A percentile compares a stretch with the other conserved stretches of the same genome.
Evolutionary conservation across 2,113 vertebrate genomes (phyloP).

Genomic region (Corydoras maculifer): DNA sequence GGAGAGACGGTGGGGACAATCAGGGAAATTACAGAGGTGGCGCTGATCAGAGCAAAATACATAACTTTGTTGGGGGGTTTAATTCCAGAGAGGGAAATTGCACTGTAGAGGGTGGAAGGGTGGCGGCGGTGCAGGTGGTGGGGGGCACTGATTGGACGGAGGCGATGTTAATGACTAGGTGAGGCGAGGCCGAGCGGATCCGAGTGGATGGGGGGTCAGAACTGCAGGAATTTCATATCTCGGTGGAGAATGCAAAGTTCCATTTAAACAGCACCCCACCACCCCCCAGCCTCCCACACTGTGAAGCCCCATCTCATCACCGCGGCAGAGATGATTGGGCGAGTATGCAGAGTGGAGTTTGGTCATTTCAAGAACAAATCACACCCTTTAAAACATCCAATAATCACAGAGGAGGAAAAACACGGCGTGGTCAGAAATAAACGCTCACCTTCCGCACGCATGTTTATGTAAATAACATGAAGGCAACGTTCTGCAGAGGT

Average conservation of each 20-base stretch:
- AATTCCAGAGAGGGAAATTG: constrained; percentile 29
- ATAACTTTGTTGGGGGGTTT: constrained; percentile 24
- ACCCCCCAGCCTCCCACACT: constrained; percentile 50
- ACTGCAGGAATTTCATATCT: constrained; percentile 70
- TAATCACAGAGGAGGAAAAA: constrained; percentile 5
- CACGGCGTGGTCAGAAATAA: no score
- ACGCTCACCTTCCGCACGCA: no score
- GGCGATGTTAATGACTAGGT: constrained; percentile 1
- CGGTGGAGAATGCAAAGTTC: constrained; percentile 65
- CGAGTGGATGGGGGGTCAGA: constrained; percentile 61
- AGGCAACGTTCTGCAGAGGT: no score
- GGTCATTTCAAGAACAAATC: constrained; percentile 25
- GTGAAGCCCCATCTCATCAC: constrained; percentile 22
- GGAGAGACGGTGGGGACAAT: constrained; percentile 19
- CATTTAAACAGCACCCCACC: constrained; percentile 67
- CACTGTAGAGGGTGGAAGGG: not conserved
- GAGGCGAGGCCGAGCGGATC: constrained; percentile 41
- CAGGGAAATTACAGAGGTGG: constrained; percentile 7
- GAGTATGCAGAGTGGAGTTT: constrained; percentile 6
- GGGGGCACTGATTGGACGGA: constrained; percentile 5
- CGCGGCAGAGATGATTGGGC: constrained; percentile 14
- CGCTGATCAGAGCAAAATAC: constrained; percentile 25
- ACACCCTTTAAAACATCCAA: not conserved
- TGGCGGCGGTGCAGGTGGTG: not conserved
- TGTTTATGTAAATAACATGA: no score